These are phyloP conservation scores for Microchrysa polita DNA, from an alignment of 2,888 invertebrate genomes.

Conservation along the genomic window DNA sequence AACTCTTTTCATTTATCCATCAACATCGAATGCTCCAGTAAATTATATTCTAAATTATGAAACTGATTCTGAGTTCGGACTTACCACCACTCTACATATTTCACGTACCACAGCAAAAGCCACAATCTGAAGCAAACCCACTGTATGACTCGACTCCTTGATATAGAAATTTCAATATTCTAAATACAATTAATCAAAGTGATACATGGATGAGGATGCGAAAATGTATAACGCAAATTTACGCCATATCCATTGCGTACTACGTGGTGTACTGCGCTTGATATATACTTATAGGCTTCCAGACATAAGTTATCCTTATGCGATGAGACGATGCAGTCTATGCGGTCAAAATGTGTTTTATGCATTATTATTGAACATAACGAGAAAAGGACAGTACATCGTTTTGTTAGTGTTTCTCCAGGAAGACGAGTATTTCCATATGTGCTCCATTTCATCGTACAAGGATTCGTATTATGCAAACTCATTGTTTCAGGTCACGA, in stretches of 20 bases:
- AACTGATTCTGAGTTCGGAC: background rate
- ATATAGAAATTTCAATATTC: slow-evolving; percentile 29
- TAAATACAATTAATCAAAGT: slow-evolving; percentile 26
- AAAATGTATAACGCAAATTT: slow-evolving; percentile 15
- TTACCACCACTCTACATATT: slow-evolving; percentile 20
- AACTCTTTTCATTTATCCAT: background rate
- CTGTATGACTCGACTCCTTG: background rate
- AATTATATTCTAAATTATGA: slow-evolving; percentile 25
- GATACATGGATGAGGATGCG: background rate
- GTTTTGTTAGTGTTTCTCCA: too few species aligned
- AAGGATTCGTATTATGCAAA: too few species aligned
- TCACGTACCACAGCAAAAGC: background rate
- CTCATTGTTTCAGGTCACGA: too few species aligned
- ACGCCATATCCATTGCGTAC: background rate
- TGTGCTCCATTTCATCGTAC: too few species aligned
- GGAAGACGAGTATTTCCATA: too few species aligned
- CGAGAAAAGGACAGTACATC: background rate
- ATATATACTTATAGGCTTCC: too few species aligned
- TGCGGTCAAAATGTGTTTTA: background rate
- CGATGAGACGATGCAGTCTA: background rate
- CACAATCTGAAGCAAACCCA: background rate
- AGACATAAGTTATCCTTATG: background rate
- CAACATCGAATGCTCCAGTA: background rate
- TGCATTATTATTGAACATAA: background rate
- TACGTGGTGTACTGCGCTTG: background rate